Evolutionary conservation across 2,888 invertebrate species (phyloP).

Genomic region (Nipponacmea schrenckii): DNA sequence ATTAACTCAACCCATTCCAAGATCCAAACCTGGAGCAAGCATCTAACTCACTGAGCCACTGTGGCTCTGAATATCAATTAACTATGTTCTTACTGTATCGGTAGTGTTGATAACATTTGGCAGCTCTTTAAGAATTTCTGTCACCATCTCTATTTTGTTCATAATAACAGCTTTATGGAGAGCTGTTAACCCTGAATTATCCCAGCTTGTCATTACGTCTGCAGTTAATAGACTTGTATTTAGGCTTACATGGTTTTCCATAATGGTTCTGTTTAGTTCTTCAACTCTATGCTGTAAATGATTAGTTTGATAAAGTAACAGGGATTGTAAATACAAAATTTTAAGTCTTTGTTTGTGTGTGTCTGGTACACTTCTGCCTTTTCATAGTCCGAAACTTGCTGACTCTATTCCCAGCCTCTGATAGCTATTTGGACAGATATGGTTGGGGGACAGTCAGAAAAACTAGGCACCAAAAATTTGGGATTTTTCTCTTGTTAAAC

Average conservation of each 20-base stretch:
- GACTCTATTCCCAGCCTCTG: no score
- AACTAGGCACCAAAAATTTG: no score
- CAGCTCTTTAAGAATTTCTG: slow-evolving; percentile 15
- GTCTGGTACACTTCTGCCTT: no score
- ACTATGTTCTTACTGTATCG: slow-evolving; percentile 23
- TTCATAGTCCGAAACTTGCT: no score
- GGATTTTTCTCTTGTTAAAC: no score
- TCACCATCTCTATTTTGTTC: slow-evolving; percentile 17
- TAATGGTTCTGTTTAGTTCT: background rate
- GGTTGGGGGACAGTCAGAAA: no score
- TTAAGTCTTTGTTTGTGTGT: no score
- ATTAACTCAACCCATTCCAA: no score
- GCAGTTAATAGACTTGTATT: slow-evolving; percentile 1
- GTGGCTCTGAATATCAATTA: no score
- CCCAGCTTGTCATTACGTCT: slow-evolving; percentile 11
- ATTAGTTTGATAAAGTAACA: background rate
- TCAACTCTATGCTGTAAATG: background rate
- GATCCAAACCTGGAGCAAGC: no score
- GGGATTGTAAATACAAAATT: background rate
- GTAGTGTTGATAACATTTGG: slow-evolving; percentile 16
- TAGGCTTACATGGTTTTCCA: background rate
- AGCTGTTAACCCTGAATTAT: slow-evolving; percentile 17
- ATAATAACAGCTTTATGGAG: slow-evolving; percentile 23
- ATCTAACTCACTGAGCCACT: no score
- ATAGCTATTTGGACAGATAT: no score